Evolutionary conservation across 2,888 invertebrate genomes (phyloP).

Genomic region (Cephalotes varians): DNA sequence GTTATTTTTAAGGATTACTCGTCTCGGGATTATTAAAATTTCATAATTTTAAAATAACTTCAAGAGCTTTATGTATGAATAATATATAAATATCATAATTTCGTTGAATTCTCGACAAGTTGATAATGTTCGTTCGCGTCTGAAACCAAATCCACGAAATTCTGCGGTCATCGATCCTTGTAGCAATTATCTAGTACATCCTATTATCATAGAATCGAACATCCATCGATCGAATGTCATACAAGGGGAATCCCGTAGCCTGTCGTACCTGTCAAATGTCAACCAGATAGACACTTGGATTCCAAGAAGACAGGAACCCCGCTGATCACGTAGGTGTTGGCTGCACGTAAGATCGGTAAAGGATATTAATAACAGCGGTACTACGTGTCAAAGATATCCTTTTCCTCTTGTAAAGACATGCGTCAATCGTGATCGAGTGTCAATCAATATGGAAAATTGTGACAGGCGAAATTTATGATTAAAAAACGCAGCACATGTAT

Average conservation of each 20-base stretch:
- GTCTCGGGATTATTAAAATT: not conserved
- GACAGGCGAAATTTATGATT: conserved; percentile 43
- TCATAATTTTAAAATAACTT: not conserved
- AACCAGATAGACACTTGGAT: conserved; percentile 69
- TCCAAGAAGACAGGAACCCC: conserved; percentile 66
- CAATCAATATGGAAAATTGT: conserved; percentile 56
- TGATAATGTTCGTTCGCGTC: not conserved
- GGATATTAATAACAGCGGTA: conserved; percentile 77
- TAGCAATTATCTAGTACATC: conserved; percentile 59
- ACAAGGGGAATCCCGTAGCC: conserved; percentile 66
- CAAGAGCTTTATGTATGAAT: not conserved
- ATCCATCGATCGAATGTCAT: conserved; percentile 71
- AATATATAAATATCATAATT: conserved; percentile 1
- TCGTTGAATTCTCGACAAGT: not conserved
- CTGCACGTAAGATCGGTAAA: conserved; percentile 66
- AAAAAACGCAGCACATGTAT: conserved; percentile 4
- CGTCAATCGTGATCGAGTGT: conserved; percentile 65
- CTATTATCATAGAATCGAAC: conserved; percentile 56
- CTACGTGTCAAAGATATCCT: conserved; percentile 63
- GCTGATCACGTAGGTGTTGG: conserved; percentile 78
- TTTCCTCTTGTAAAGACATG: conserved; percentile 15
- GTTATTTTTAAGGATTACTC: not conserved
- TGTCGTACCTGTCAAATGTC: conserved; percentile 77
- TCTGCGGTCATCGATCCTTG: not conserved
- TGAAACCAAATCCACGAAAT: conserved; percentile 1